Conservation (phyloP, 2,888 invertebrate genomes). For the Caenorhabditis angaria region DNA sequence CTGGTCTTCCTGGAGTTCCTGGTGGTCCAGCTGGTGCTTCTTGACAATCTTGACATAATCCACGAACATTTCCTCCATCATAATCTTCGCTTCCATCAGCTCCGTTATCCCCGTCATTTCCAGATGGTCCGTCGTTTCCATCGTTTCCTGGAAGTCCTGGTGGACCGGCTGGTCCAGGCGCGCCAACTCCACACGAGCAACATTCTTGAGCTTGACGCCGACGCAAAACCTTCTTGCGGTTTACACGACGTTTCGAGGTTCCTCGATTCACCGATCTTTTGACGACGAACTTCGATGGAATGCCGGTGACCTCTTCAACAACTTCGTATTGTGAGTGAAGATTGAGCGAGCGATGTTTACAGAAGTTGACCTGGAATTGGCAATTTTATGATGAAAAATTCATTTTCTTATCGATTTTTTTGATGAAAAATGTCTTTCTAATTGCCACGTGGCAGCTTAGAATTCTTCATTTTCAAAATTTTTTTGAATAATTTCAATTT, state of each 20-base stretch:
- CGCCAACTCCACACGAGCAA: conserved; percentile 44
- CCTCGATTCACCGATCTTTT: conserved; percentile 37
- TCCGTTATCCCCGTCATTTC: conserved; percentile 51
- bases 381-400: background rate
- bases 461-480: too few species aligned
- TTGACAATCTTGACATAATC: conserved; percentile 57
- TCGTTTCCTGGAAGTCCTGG: conserved; percentile 40
- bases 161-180: conserved; percentile 37
- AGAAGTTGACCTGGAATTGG: conserved; percentile 28
- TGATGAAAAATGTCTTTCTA: too few species aligned
- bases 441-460: too few species aligned
- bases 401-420: too few species aligned
- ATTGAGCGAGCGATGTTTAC: conserved; percentile 38
- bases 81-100: conserved; percentile 45
- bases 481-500: too few species aligned
- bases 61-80: conserved; percentile 47
- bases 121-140: conserved; percentile 43
- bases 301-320: conserved; percentile 40
- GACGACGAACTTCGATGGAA: conserved; percentile 37
- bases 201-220: conserved; percentile 35
- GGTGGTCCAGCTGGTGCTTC: conserved; percentile 58
- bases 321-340: conserved; percentile 40
- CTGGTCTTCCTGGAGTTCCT: conserved; percentile 40
- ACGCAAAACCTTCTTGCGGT: conserved; percentile 31
- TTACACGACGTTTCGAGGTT: conserved; percentile 28